These are phyloP conservation scores for Protobothrops mucrosquamatus DNA, from an alignment of 2,113 vertebrate species.

Conservation along the genomic window DNA sequence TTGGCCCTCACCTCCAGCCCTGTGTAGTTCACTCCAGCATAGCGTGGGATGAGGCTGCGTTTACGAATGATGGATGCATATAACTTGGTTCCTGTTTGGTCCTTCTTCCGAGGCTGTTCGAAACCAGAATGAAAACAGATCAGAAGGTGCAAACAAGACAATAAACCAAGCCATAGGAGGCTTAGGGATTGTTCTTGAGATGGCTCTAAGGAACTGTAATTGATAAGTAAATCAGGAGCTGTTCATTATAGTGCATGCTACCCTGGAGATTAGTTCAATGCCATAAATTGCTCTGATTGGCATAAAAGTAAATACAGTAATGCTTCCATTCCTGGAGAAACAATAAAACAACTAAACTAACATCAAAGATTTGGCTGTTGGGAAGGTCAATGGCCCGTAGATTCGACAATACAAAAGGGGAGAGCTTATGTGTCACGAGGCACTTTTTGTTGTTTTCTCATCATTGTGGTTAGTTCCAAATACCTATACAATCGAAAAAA, in stretches of 20 bases:
- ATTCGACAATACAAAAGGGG: neutral
- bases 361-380: neutral
- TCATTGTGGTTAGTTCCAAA: neutral
- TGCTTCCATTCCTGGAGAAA: rapidly evolving
- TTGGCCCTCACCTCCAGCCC: slow-evolving; percentile 60
- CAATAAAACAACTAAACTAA: neutral
- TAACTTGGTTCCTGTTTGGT: slow-evolving; percentile 29
- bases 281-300: slow-evolving; percentile 53
- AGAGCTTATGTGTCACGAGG: neutral
- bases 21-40: slow-evolving; percentile 47
- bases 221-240: slow-evolving; percentile 8
- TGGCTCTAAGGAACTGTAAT: slow-evolving; percentile 1
- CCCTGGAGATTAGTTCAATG: slow-evolving; percentile 53
- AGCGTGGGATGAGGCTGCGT: slow-evolving; percentile 56
- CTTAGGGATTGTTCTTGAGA: neutral
- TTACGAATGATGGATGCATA: slow-evolving; percentile 54
- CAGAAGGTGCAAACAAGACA: neutral
- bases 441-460: neutral
- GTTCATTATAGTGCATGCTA: slow-evolving; percentile 64
- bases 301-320: slow-evolving; percentile 7
- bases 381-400: neutral
- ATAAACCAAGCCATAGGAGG: neutral
- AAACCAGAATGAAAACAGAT: neutral
- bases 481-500: neutral
- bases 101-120: slow-evolving; percentile 30